Evolutionary conservation across 2,888 invertebrate genomes (phyloP), one percentile per base, ranked within the genome.

Genomic region (Xanthia icteritia): DNA sequence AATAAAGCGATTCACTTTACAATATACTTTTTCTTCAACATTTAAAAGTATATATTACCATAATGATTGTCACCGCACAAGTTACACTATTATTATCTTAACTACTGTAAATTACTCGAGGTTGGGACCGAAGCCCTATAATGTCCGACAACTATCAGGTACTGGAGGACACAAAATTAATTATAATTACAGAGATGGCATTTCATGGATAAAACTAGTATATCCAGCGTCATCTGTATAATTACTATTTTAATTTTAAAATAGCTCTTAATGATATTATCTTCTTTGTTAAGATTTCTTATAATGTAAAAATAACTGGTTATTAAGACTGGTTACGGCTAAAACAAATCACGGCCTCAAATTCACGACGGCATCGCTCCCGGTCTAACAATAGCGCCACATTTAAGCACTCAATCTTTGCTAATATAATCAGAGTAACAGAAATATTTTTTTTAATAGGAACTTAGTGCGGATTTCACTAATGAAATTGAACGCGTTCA

Each of bases 41-140:
- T 58, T 73, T 80, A 71, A 81, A 67, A 60, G 6, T 31, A 65
- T 70, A 63, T 48, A 84, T 82, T 77, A 86, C 27, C 65, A 61
- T 75, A 82, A 81, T 78, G 42, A 76, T 70, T 79, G 74, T 79
- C 78, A 68, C 69, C 67, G 64, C 74, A 82, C 79, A 77, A 77
- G 72, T 63, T 61, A 73, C 42, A 68, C 42, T 63, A 73, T 84
- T 64, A 82, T 84, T 78, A 84, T 70, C 61, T 65, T 79, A 86
- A 84, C 51, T 71, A 56, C 83, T 65, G 76, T 58, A 73, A 84
- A 88, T 86, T 79, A 77, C 79, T 65, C 11, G 60, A 69, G 58
- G 31, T 71, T 69, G 65, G 65, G 66, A 69, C 63, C 27, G 54
- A 77, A 73, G 76, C 78, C 71, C 45, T 74, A 56, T 80, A 77